Base-by-base conservation (phyloP, 2,888 invertebrate species). In the Panopea generosa region DNA sequence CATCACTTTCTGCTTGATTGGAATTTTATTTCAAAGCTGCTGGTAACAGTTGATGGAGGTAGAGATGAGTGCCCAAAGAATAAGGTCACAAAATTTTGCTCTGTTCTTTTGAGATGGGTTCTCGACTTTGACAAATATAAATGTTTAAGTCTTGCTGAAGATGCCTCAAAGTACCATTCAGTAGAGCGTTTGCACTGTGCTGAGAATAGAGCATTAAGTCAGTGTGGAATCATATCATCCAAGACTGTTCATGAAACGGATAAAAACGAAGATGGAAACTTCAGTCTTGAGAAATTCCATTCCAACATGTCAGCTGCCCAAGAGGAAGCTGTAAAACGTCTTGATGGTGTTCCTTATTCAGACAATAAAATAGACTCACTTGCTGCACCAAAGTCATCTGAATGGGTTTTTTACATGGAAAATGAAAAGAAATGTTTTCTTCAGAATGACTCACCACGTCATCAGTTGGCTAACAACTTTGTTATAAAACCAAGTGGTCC, bases 131-230 rank as follows among this genome's bases (percentile, higher is more conserved):
- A 68, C 40, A 57, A 27, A 26, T n/a, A n/a, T n/a, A n/a, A n/a
- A n/a, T n/a, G n/a, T n/a, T n/a, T n/a, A n/a, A n/a, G n/a, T n/a
- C n/a, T n/a, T n/a, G n/a, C 71, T 20, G 72, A 72, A 53, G 65
- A 66, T 11, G 33, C 20, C 1, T 63, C 63, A 16, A 71, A 71
- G 22, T 27, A 43, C 20, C 71, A 70, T 49, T 70, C 70, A 6
- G 70, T 70, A 24, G 62, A 70, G 43, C 33, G 62, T 26, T 43
- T 62, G 2, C 70, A 62, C 29, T 40, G 20, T 53, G 60, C 53
- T n/a, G 60, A 60, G 53, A 38, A 38, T 18, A 9, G 45, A 43
- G 53, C 61, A 45, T 55, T 53, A 16, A 40, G 53, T 18, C 47
- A 18, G 24, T 16, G 45, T 38, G 69, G 52, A 18, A 38, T 53